A percentile compares a stretch with the other conserved stretches of the same genome.
phyloP scores from a whole-genome alignment of 2,888 invertebrate genomes.

The Pocota personata region DNA sequence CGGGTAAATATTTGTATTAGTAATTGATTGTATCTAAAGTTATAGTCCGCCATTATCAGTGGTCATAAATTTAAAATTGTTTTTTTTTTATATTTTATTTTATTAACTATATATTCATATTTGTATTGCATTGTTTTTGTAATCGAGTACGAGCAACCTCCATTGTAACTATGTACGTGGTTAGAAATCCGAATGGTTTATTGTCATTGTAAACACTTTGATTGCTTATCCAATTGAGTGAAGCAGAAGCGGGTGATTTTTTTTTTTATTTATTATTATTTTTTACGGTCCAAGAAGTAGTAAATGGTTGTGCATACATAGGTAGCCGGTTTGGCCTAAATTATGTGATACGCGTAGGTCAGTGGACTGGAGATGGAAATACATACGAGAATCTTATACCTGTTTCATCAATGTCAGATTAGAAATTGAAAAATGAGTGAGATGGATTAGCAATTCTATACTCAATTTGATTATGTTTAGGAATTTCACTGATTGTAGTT shows the following conservation, averaged over 20 bases:
- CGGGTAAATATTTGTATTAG: not conserved
- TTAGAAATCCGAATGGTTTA: conserved; percentile 8
- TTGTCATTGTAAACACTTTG: conserved; percentile 23
- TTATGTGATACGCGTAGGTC: conserved; percentile 19
- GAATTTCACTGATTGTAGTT: not conserved
- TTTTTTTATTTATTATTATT: not conserved
- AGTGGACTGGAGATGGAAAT: not conserved
- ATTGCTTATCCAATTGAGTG: not conserved
- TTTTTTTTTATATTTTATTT: not conserved
- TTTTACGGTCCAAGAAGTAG: not conserved
- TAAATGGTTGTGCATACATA: not conserved
- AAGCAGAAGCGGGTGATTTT: not conserved
- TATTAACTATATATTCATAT: not conserved
- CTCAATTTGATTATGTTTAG: not conserved
- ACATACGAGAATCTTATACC: not conserved
- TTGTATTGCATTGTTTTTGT: not conserved
- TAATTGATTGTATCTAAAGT: not conserved
- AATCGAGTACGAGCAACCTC: not conserved
- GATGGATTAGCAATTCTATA: not conserved
- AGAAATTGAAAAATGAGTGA: not conserved
- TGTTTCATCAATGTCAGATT: conserved; percentile 33
- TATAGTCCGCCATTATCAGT: not conserved
- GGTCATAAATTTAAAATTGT: not conserved
- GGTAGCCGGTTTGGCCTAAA: not conserved
- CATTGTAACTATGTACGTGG: conserved; percentile 21